Conservation (phyloP, 2,797 vertebrate genomes). For the Leucoraja ocellata region DNA sequence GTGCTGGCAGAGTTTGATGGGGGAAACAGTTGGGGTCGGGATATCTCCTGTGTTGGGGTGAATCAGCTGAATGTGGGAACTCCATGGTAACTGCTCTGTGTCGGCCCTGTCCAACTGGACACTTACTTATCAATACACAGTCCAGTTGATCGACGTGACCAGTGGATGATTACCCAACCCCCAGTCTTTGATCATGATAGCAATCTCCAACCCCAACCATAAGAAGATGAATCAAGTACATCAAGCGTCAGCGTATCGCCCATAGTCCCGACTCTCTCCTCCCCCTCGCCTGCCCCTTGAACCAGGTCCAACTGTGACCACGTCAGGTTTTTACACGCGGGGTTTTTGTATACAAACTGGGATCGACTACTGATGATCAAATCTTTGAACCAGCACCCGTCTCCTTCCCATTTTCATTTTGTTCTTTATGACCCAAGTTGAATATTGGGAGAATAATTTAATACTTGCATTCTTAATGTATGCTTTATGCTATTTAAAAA, state of each 20-base stretch:
- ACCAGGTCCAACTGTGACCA: background rate
- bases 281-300: background rate
- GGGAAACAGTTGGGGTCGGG: background rate
- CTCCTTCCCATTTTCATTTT: constrained; percentile 7
- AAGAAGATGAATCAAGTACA: background rate
- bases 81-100: background rate
- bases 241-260: no score
- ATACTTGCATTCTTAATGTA: constrained; percentile 38
- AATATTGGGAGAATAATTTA: constrained; percentile 35
- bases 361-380: background rate
- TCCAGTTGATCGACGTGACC: background rate
- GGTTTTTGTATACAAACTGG: background rate
- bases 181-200: background rate
- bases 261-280: background rate
- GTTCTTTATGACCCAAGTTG: background rate
- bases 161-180: background rate
- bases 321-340: constrained; percentile 16
- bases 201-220: background rate
- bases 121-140: background rate
- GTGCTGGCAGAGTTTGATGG: background rate
- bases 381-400: background rate
- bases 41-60: no score
- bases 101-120: no score
- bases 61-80: no score
- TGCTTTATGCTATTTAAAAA: constrained; percentile 39